Conservation (phyloP, 2,797 vertebrate genomes). For the Mus minutoides region DNA sequence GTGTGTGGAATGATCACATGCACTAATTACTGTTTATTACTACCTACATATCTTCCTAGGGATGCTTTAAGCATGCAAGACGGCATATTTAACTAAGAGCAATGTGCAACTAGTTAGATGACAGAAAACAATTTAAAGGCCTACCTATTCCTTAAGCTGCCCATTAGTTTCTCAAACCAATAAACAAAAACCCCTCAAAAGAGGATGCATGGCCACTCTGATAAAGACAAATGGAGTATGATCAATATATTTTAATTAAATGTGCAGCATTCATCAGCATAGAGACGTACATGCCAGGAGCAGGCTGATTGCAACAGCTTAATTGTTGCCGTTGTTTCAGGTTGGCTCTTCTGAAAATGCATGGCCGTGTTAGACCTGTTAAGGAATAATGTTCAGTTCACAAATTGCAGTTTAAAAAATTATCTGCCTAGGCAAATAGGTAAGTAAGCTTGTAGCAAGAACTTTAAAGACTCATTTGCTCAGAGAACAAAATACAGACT, state of each 20-base stretch:
- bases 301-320: conserved; percentile 38
- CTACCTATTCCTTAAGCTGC: conserved; percentile 65
- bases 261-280: conserved; percentile 60
- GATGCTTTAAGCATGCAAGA: conserved; percentile 41
- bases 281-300: background rate
- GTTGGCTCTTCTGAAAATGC: conserved; percentile 45
- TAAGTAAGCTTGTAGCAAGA: background rate
- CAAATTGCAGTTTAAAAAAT: conserved; percentile 29
- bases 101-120: conserved; percentile 59
- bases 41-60: conserved; percentile 58
- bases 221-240: conserved; percentile 73
- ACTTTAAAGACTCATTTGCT: conserved; percentile 17
- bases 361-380: background rate
- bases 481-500: conserved; percentile 20
- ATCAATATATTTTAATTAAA: conserved; percentile 83
- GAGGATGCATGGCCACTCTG: conserved; percentile 3
- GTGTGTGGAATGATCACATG: conserved; percentile 55
- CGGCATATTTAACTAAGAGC: conserved; percentile 63
- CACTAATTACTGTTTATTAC: conserved; percentile 77
- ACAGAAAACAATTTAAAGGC: conserved; percentile 71
- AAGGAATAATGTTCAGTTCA: conserved; percentile 32
- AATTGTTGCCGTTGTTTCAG: conserved; percentile 61
- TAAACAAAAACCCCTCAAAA: conserved; percentile 71
- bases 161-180: conserved; percentile 70
- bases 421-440: background rate